Evolutionary conservation across 1,140 invertebrate species (phyloP).

Genomic region (Tribolium castaneum): DNA sequence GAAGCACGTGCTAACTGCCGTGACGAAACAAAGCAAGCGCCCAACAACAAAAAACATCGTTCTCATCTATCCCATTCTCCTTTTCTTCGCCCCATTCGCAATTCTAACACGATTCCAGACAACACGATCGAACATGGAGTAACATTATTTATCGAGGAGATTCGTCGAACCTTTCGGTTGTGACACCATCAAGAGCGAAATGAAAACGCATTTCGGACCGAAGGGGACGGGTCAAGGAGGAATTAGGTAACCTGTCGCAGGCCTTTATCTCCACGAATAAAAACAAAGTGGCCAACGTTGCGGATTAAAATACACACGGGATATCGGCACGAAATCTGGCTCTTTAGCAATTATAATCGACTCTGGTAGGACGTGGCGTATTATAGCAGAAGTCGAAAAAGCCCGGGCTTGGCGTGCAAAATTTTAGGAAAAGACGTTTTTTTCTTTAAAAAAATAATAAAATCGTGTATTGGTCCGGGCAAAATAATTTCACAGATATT

Average conservation of each 20-base stretch:
- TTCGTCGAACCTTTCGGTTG: constrained; percentile 1
- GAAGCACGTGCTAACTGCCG: constrained; percentile 36
- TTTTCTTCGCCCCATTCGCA: constrained; percentile 36
- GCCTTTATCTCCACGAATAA: neutral
- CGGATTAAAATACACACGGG: neutral
- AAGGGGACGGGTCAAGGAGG: constrained; percentile 14
- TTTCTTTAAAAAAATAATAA: no score
- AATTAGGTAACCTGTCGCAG: constrained; percentile 22
- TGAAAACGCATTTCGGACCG: constrained; percentile 14
- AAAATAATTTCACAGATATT: no score
- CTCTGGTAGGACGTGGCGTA: no score
- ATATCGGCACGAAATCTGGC: constrained; percentile 10
- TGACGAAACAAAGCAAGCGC: constrained; percentile 36
- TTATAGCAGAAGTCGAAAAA: no score
- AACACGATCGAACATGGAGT: constrained; percentile 23
- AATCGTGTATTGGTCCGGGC: no score
- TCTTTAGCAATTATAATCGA: constrained; percentile 16
- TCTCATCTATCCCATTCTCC: constrained; percentile 31
- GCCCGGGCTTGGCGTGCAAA: no score
- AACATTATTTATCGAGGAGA: constrained; percentile 37
- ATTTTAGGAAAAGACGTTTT: no score
- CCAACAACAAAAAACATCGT: constrained; percentile 39
- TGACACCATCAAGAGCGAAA: neutral
- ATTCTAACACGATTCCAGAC: constrained; percentile 33
- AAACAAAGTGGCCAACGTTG: neutral